Conservation (phyloP, 2,888 invertebrate genomes). For the Azorinus chamasolen region DNA sequence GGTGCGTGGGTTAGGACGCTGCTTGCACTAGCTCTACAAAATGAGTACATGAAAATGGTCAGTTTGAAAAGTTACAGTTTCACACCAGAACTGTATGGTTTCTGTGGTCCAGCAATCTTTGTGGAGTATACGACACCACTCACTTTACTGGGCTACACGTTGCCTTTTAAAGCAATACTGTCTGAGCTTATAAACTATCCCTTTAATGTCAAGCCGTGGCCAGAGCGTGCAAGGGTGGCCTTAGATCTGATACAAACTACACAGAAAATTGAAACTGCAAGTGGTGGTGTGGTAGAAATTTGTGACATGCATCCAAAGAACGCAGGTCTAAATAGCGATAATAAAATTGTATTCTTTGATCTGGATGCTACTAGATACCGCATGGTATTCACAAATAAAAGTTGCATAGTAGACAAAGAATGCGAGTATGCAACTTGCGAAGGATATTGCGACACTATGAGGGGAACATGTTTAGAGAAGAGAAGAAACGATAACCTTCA, state of each 20-base stretch:
- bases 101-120: no score
- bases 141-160: no score
- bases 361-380: constrained; percentile 88
- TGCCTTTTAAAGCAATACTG: no score
- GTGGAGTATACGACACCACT: no score
- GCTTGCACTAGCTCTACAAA: no score
- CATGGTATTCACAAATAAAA: not conserved
- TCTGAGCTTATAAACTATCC: no score
- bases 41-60: no score
- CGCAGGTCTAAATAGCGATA: constrained; percentile 88
- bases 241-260: constrained; percentile 89
- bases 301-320: constrained; percentile 91
- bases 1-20: no score
- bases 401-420: not conserved
- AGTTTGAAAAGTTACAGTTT: no score
- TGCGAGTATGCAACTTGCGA: not conserved
- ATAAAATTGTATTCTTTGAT: constrained; percentile 88
- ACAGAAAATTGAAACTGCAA: constrained; percentile 88
- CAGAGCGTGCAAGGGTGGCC: constrained; percentile 75
- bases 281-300: constrained; percentile 89
- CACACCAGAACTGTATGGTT: no score
- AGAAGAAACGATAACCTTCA: constrained; percentile 5
- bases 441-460: not conserved
- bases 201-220: constrained; percentile 47
- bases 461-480: not conserved